Base-by-base conservation (phyloP, 1,140 invertebrate genomes). In the Drosophila athabasca region DNA sequence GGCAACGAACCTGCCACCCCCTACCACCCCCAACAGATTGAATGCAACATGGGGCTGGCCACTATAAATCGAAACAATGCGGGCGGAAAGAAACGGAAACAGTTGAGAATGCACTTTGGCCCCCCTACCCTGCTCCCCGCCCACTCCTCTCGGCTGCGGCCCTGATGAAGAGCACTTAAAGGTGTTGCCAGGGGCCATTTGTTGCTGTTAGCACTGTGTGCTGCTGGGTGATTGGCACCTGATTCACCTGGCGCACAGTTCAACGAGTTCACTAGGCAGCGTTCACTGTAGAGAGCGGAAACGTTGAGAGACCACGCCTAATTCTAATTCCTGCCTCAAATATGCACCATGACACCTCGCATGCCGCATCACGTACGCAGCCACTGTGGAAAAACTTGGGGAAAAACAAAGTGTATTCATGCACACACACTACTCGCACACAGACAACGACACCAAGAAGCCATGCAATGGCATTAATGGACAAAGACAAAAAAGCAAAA, bases 381-480 rank as follows among this genome's bases (percentile, higher is more conserved):
- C 35, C 43, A 53, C 35, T 57, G 53, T 26, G 58, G 22, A 39
- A 72, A 57, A 70, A 35, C 58, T 50, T 62, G 29, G 11, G 17
- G 15, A 57, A 17, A 17, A 54, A 75, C 19, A 52, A 65, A 66
- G 53, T 51, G 49, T 41, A 52, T 70, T 71, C 67, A 31, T 6
- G 35, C 35, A 11, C n/a, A 19, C 26, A 58, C 35, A 58, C 17
- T 1, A 19, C 35, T 26, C 31, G 29, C n/a, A 7, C 11, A 52
- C 39, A 51, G 44, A 57, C 15, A 53, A 60, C 65, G 65, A 65
- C 59, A 74, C 62, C 62, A 71, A 39, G 72, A 78, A 76, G 57
- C 60, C 83, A 73, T 87, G 82, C 62, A 61, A 11, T 61, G 78
- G 82, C 83, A 87, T 87, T 88, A 87, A 85, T 85, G 76, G 51